These are phyloP conservation scores for Eupithecia subumbrata DNA, from an alignment of 2,888 invertebrate genomes.

Conservation along the genomic window DNA sequence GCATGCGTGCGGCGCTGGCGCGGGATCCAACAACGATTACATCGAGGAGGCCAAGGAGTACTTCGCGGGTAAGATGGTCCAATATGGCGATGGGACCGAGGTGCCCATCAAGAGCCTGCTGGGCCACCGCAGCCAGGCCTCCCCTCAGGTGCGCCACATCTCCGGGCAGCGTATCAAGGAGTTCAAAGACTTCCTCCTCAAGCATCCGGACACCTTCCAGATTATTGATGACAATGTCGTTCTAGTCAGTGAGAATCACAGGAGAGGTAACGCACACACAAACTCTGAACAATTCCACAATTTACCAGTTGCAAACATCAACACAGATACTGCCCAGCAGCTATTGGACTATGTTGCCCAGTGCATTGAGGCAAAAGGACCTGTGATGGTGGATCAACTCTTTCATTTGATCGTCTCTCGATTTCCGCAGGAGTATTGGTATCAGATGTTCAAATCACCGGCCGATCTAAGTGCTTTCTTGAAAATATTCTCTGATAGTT, in stretches of 20 bases:
- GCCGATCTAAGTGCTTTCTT: slow-evolving; percentile 95
- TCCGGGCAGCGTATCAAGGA: slow-evolving; percentile 97
- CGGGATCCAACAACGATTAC: slow-evolving; percentile 91
- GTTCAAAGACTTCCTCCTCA: slow-evolving; percentile 94
- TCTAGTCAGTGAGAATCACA: slow-evolving; percentile 88
- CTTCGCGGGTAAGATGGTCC: slow-evolving; percentile 96
- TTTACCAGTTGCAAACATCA: slow-evolving; percentile 90
- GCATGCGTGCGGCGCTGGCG: slow-evolving; percentile 83
- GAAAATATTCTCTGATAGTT: slow-evolving; percentile 96
- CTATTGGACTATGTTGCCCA: slow-evolving; percentile 92
- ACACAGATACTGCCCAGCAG: slow-evolving; percentile 92
- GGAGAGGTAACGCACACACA: slow-evolving; percentile 86
- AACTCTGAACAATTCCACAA: slow-evolving; percentile 87
- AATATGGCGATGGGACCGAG: slow-evolving; percentile 98
- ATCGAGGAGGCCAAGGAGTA: slow-evolving; percentile 99
- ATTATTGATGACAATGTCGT: slow-evolving; percentile 94
- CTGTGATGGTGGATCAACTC: slow-evolving; percentile 93
- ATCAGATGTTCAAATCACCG: slow-evolving; percentile 94
- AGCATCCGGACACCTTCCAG: slow-evolving; percentile 93
- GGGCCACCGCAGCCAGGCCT: slow-evolving; percentile 98
- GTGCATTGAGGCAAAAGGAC: slow-evolving; percentile 91
- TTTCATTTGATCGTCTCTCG: slow-evolving; percentile 91
- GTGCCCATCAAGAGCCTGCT: slow-evolving; percentile 98
- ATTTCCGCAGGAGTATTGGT: slow-evolving; percentile 91
- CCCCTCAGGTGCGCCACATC: slow-evolving; percentile 98